Conservation (phyloP, 2,113 vertebrate genomes). For the Siniperca knerii region DNA sequence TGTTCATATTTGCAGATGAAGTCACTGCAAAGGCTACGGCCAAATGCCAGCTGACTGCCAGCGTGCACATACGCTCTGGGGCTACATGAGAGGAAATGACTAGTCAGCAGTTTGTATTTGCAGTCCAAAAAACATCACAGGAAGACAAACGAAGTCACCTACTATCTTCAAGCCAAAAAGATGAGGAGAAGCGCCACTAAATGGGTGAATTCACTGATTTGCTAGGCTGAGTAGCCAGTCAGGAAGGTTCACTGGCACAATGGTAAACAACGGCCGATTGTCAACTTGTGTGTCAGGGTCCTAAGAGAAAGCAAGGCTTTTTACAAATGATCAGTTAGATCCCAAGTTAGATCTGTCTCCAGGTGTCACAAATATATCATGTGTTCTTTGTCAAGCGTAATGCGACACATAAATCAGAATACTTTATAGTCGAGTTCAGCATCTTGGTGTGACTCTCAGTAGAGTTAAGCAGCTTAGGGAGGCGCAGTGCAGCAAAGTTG, state of each 20-base stretch:
- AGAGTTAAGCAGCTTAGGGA: conserved; percentile 50
- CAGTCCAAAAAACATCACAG: background rate
- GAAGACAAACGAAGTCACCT: background rate
- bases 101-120: background rate
- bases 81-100: background rate
- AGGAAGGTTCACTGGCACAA: background rate
- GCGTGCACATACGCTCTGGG: background rate
- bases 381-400: background rate
- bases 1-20: background rate
- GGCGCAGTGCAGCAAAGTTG: conserved; percentile 13
- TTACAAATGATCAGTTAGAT: background rate
- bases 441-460: conserved; percentile 11
- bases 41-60: background rate
- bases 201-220: background rate
- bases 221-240: background rate
- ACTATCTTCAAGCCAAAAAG: background rate
- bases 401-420: background rate
- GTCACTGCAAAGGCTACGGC: background rate
- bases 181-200: background rate
- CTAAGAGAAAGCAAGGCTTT: background rate
- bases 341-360: background rate
- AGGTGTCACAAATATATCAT: conserved; percentile 7
- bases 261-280: background rate
- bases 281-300: background rate
- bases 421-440: conserved; percentile 4